phyloP scores from a whole-genome alignment of 2,797 vertebrate genomes.

The Euphonia xanthogaster region DNA sequence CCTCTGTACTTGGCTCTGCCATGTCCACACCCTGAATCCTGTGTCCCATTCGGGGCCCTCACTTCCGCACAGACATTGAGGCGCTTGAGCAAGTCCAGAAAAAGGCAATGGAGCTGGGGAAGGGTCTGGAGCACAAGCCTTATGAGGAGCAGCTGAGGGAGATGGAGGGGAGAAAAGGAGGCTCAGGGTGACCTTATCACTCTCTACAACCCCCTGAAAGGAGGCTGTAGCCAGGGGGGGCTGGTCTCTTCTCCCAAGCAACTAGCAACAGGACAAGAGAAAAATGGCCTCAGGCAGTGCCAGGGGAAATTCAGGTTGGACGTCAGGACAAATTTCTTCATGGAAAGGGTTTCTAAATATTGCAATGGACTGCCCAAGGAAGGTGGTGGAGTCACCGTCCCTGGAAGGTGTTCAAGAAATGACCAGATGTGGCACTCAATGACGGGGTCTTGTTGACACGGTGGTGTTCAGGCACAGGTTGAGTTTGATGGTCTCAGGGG shows the following conservation, averaged over 20 bases:
- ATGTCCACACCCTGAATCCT: not conserved
- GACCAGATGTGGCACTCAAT: not conserved
- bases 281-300: not conserved
- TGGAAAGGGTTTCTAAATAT: not conserved
- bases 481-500: no score
- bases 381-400: rapidly evolving
- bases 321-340: not conserved
- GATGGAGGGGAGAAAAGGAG: not conserved
- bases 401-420: not conserved
- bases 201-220: no score
- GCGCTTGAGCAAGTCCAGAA: not conserved
- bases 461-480: not conserved
- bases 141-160: not conserved
- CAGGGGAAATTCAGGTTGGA: not conserved
- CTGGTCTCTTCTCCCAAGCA: no score
- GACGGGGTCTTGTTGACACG: rapidly evolving
- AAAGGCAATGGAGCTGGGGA: not conserved
- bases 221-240: not conserved
- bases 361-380: not conserved
- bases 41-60: not conserved
- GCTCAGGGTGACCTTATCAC: not conserved
- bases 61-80: not conserved
- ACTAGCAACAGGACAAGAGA: not conserved
- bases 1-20: not conserved
- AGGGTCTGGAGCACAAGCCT: not conserved